phyloP scores from a whole-genome alignment of 2,113 vertebrate genomes.

The Chascanopsetta lugubris region DNA sequence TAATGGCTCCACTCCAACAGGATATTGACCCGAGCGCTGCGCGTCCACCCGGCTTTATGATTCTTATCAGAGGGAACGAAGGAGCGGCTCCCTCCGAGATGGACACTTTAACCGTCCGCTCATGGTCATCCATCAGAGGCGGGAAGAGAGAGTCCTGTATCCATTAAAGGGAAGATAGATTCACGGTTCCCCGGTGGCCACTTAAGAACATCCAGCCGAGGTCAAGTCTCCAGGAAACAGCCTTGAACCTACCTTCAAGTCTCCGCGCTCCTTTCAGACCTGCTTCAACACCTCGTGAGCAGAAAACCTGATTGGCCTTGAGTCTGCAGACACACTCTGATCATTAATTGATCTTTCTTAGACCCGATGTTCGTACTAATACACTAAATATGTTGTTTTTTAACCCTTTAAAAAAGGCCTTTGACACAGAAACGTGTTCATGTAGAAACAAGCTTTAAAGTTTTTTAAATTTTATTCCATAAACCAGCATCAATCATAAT shows the following conservation, averaged over 20 bases:
- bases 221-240: conserved; percentile 70
- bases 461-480: too few species aligned
- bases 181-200: conserved; percentile 72
- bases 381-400: background rate
- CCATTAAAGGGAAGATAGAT: conserved; percentile 78
- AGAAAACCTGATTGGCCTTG: conserved; percentile 2
- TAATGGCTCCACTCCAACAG: conserved; percentile 75
- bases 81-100: conserved; percentile 60
- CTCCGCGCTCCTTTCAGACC: conserved; percentile 43
- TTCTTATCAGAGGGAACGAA: conserved; percentile 78
- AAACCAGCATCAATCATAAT: too few species aligned
- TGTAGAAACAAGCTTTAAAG: background rate
- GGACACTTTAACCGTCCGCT: conserved; percentile 73
- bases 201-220: conserved; percentile 71
- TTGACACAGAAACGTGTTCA: background rate
- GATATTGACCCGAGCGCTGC: conserved; percentile 78
- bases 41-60: conserved; percentile 71
- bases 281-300: conserved; percentile 27
- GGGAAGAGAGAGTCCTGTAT: conserved; percentile 73
- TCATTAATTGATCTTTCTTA: too few species aligned
- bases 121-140: conserved; percentile 75
- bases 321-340: background rate
- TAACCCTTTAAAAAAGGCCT: too few species aligned
- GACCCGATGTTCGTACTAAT: background rate
- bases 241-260: conserved; percentile 79